A percentile compares a stretch with the other conserved stretches of the same genome.
These are phyloP conservation scores for Operophtera brumata DNA, from an alignment of 2,888 invertebrate genomes.

Conservation along the genomic window DNA sequence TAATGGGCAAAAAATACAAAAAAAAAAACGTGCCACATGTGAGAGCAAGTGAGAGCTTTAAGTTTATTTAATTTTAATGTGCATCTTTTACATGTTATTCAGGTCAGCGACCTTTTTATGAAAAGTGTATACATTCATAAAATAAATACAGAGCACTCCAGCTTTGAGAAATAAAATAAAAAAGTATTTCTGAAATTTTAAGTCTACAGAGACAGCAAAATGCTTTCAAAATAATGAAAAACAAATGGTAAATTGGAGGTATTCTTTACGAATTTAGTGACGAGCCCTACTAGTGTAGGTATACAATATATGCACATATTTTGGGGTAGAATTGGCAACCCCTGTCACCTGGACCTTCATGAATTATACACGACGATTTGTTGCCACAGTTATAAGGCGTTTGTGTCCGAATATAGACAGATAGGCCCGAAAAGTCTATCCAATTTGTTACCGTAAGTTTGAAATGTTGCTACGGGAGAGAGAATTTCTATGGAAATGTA, in stretches of 20 bases:
- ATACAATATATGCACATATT: conserved; percentile 60
- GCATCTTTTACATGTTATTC: background rate
- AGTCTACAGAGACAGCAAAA: conserved; percentile 41
- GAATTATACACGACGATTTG: conserved; percentile 69
- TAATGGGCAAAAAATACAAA: no score
- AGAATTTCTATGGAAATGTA: conserved; percentile 14
- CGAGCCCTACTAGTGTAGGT: conserved; percentile 10
- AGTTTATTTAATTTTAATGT: background rate
- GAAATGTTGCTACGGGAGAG: conserved; percentile 8
- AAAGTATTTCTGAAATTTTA: conserved; percentile 27
- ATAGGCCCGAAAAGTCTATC: conserved; percentile 27
- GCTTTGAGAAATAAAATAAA: conserved; percentile 7
- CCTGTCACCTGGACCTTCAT: conserved; percentile 65
- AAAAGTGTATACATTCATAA: background rate
- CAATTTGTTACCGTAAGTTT: conserved; percentile 17
- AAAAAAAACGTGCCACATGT: no score
- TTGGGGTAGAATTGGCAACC: conserved; percentile 52
- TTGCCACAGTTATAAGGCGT: conserved; percentile 59
- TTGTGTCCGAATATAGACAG: conserved; percentile 43
- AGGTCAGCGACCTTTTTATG: conserved; percentile 1
- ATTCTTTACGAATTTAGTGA: conserved; percentile 41
- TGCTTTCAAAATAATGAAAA: conserved; percentile 60
- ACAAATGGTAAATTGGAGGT: conserved; percentile 28
- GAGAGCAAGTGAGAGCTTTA: no score
- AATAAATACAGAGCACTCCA: conserved; percentile 7